Base-by-base conservation (phyloP, 2,113 vertebrate genomes). In the Gobio gobio region DNA sequence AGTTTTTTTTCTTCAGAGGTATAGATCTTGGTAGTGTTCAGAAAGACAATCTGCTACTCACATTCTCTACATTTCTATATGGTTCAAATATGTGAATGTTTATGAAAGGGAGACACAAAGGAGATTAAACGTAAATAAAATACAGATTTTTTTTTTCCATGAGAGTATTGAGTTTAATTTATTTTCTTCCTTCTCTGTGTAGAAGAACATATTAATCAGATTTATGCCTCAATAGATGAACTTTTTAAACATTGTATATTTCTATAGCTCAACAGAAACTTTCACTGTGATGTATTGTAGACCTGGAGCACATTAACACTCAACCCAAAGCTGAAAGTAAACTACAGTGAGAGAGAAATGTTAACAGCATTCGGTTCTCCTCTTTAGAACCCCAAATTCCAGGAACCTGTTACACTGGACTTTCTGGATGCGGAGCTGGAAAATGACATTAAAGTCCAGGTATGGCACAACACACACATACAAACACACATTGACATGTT, bases 361-460 rank as follows among this genome's bases (percentile, higher is more conserved):
- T 29, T 81, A 68, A 81, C 63, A 73, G 64, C 1, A 45, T 54
- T 22, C n/a, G 26, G 16, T 87, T 86, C 58, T 66, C 26, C 73
- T 90, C 84, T 91, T 89, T 93, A 99, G 97, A 99, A 98, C 92
- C 97, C 96, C 83, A 99, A 99, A 98, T 99, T 98, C 89, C 97
- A 99, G 96, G 98, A 99, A 86, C 98, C 98, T 20, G 98, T 99
- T 76, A 99, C 98, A 0, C 90, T 99, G 86, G 98, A 99, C 94
- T 97, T 99, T 84, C 94, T 99, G 81, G 98, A 99, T 89, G 98
- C 98, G 14, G 98, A 99, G 86, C 85, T 99, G 88, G 97, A 99
- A 93, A 99, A 99, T 89, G 96, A 98, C 86, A 96, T 98, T 89
- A 99, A 99, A 95, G 97, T 99, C 64, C 95, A 98, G 97, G 98